Evolutionary conservation across 1,140 invertebrate species (phyloP).

Genomic region (Antheraea pernyi): DNA sequence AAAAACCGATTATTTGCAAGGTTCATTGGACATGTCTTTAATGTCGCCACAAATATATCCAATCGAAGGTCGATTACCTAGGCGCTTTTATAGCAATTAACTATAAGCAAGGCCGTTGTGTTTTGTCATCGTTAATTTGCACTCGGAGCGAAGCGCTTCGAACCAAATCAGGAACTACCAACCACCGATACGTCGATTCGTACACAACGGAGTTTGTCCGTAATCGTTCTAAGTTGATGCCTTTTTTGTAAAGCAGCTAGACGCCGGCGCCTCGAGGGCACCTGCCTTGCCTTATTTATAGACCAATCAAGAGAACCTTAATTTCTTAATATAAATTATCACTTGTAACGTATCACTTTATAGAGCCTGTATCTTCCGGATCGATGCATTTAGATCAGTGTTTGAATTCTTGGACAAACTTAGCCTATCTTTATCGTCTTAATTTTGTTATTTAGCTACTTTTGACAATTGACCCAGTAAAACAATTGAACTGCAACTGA

Average conservation of each 20-base stretch:
- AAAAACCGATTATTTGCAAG: neutral
- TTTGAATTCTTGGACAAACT: neutral
- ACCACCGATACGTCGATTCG: neutral
- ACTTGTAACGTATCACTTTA: neutral
- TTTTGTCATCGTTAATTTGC: neutral
- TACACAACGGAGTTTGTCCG: neutral
- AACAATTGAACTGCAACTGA: too few species aligned
- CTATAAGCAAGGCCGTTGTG: neutral
- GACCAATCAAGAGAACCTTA: neutral
- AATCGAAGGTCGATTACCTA: neutral
- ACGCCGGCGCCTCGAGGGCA: neutral
- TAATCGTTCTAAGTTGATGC: neutral
- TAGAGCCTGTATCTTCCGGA: neutral
- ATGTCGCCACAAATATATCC: neutral
- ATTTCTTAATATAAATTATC: neutral
- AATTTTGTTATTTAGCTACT: too few species aligned
- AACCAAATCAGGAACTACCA: neutral
- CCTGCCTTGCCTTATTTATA: slow-evolving; percentile 2
- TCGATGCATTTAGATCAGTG: neutral
- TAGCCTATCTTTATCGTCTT: neutral
- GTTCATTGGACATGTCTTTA: too few species aligned
- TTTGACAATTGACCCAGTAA: too few species aligned
- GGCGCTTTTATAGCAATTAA: neutral
- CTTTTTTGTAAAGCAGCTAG: slow-evolving; percentile 4
- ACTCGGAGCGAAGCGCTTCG: neutral